phyloP scores from a whole-genome alignment of 1,140 invertebrate species.

The Heliothis subflexa region DNA sequence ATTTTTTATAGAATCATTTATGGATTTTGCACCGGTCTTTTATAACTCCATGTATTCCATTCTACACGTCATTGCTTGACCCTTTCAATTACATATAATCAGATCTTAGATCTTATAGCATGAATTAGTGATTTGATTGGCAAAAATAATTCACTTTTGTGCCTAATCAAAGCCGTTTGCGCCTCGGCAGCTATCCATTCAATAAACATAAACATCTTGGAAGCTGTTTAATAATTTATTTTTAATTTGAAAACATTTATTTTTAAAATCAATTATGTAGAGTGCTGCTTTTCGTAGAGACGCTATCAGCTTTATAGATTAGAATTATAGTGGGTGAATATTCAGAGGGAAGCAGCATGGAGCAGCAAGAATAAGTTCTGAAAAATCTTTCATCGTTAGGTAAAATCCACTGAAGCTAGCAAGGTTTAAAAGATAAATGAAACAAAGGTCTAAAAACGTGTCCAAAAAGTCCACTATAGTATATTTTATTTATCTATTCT shows the following conservation, averaged over 20 bases:
- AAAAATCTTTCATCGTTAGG: not conserved
- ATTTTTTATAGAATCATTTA: no score
- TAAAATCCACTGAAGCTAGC: not conserved
- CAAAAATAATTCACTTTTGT: no score
- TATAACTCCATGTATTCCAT: no score
- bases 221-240: not conserved
- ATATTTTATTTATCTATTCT: constrained; percentile 2
- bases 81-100: no score
- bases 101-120: no score
- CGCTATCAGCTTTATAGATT: constrained; percentile 8
- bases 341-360: not conserved
- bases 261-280: not conserved
- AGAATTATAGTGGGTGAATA: not conserved
- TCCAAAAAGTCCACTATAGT: not conserved
- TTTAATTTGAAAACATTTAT: not conserved
- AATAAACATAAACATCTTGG: not conserved
- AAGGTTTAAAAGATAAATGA: not conserved
- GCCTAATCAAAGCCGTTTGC: no score
- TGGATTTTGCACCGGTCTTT: no score
- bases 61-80: no score
- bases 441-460: not conserved
- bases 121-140: no score
- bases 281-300: not conserved
- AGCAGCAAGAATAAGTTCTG: not conserved
- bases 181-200: not conserved